Conservation (phyloP, 1,140 invertebrate species). For the Drosophila bifasciata region DNA sequence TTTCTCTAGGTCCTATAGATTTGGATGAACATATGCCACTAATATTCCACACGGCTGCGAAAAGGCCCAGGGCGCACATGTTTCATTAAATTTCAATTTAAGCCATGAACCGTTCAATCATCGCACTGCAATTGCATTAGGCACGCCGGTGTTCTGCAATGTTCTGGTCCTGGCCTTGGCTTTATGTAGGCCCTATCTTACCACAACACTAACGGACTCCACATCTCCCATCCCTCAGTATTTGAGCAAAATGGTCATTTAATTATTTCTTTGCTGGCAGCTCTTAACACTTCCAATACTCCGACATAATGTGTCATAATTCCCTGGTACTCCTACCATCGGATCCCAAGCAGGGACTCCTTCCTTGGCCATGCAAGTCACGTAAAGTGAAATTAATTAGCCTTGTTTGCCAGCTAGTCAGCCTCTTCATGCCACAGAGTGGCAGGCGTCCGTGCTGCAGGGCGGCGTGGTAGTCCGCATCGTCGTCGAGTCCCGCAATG, state of each 20-base stretch:
- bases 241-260: conserved; percentile 43
- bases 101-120: too few relatives aligned
- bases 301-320: conserved; percentile 50
- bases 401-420: conserved; percentile 66
- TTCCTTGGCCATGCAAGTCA: conserved; percentile 65
- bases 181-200: background rate
- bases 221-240: background rate
- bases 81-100: background rate
- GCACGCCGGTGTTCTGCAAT: too few relatives aligned
- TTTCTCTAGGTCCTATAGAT: too few relatives aligned
- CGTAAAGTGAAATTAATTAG: conserved; percentile 73
- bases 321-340: conserved; percentile 3
- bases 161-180: too few relatives aligned
- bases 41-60: too few relatives aligned
- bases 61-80: background rate
- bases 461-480: background rate
- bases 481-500: conserved; percentile 12
- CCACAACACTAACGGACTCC: background rate
- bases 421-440: conserved; percentile 27
- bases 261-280: conserved; percentile 47
- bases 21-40: background rate
- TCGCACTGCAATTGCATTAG: too few relatives aligned
- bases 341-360: background rate
- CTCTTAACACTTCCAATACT: conserved; percentile 44
- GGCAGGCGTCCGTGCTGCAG: background rate